A percentile compares a stretch with the other conserved stretches of the same genome.
Evolutionary conservation across 2,888 invertebrate species (phyloP).

Genomic region (Apeira syringaria): DNA sequence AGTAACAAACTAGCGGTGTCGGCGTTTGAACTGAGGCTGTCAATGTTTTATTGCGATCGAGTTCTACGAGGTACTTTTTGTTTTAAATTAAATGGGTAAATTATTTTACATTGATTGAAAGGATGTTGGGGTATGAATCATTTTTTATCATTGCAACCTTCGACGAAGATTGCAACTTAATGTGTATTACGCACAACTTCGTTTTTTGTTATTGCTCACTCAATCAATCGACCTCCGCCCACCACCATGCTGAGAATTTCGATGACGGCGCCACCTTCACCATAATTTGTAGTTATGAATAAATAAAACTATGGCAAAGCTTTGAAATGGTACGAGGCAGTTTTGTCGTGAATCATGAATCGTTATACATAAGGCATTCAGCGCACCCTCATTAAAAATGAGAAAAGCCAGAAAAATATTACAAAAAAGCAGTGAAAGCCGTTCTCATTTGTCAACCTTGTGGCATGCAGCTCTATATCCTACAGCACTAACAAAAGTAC

Average conservation of each 20-base stretch:
- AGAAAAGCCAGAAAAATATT: constrained; percentile 43
- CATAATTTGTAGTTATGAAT: no score
- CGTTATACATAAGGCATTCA: constrained; percentile 63
- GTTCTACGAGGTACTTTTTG: constrained; percentile 1
- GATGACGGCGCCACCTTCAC: no score
- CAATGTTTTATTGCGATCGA: constrained; percentile 14
- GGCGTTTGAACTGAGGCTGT: constrained; percentile 18
- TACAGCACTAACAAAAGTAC: constrained; percentile 9
- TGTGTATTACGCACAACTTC: no score
- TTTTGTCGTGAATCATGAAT: constrained; percentile 61
- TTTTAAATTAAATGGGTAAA: constrained; percentile 3
- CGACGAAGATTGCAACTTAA: no score
- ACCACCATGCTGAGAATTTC: no score
- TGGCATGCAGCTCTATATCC: constrained; percentile 54
- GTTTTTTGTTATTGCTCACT: no score
- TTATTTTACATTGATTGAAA: no score
- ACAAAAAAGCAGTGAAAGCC: constrained; percentile 50
- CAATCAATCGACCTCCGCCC: no score
- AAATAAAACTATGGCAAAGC: no score
- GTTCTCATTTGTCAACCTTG: constrained; percentile 72
- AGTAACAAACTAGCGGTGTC: constrained; percentile 22
- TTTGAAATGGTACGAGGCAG: constrained; percentile 44
- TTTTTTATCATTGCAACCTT: no score
- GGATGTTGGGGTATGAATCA: no score
- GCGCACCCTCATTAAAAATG: constrained; percentile 62